Conservation (phyloP, 1,140 invertebrate species). For the Oryzaephilus surinamensis region DNA sequence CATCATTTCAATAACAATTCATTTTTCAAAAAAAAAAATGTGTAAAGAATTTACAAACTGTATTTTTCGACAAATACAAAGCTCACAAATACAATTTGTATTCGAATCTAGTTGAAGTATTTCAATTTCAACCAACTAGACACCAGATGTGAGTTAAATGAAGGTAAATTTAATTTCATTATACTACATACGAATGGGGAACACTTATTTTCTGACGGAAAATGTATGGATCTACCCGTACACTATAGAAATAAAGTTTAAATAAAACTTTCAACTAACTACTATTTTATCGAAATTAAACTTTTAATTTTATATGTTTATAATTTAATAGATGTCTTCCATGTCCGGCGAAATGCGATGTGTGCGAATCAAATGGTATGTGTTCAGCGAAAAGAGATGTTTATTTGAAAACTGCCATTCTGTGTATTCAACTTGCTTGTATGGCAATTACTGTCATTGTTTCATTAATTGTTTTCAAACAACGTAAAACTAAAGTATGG, state of each 20-base stretch:
- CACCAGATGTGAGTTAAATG: no score
- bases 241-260: no score
- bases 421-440: constrained; percentile 60
- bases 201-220: no score
- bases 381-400: constrained; percentile 47
- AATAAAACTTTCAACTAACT: no score
- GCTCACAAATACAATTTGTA: not conserved
- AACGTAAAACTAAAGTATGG: constrained; percentile 73
- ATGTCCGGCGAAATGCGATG: constrained; percentile 44
- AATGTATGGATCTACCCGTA: no score
- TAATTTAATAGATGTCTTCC: constrained; percentile 44
- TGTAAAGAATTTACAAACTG: not conserved
- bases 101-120: not conserved
- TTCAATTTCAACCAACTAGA: no score
- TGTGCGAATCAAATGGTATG: constrained; percentile 41
- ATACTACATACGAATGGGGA: no score
- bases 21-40: constrained; percentile 1
- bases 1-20: no score
- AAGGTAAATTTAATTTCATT: no score
- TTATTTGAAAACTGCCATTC: constrained; percentile 51
- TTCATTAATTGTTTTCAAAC: constrained; percentile 59
- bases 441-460: constrained; percentile 60
- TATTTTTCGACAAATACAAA: not conserved
- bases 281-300: no score
- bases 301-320: no score